A percentile compares a stretch with the other conserved stretches of the same genome.
phyloP scores from a whole-genome alignment of 2,113 vertebrate species.

The Chlorodrepanis virens region DNA sequence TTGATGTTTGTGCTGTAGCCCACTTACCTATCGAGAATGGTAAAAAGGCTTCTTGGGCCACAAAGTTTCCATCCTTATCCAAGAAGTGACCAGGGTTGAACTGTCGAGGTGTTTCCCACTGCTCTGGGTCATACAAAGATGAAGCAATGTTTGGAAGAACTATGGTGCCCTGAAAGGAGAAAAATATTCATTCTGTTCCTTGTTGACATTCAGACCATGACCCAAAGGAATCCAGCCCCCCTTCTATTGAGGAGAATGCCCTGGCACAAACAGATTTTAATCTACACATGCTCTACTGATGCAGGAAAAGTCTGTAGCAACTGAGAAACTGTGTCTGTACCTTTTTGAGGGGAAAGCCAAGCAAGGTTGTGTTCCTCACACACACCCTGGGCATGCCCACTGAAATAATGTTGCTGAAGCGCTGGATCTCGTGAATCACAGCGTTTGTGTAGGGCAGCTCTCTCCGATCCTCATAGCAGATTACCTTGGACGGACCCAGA shows the following conservation, averaged over 20 bases:
- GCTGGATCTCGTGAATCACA: slow-evolving; percentile 55
- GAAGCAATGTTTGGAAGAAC: slow-evolving; percentile 67
- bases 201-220: background rate
- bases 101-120: slow-evolving; percentile 60
- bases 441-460: slow-evolving; percentile 53
- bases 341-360: slow-evolving; percentile 40
- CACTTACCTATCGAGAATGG: slow-evolving; percentile 68
- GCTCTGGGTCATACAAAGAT: slow-evolving; percentile 47
- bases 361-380: slow-evolving; percentile 30
- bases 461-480: slow-evolving; percentile 42
- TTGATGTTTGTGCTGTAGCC: background rate
- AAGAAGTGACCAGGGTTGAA: slow-evolving; percentile 72
- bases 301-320: background rate
- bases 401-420: slow-evolving; percentile 36
- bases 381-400: slow-evolving; percentile 50
- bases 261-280: background rate
- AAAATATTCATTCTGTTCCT: background rate
- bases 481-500: background rate
- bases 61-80: slow-evolving; percentile 66
- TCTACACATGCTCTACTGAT: background rate
- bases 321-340: background rate
- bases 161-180: slow-evolving; percentile 56
- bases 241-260: background rate
- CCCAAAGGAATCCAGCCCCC: background rate
- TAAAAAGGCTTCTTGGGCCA: slow-evolving; percentile 66